Conservation (phyloP, 2,797 vertebrate genomes). For the Myiotriccus ornatus region DNA sequence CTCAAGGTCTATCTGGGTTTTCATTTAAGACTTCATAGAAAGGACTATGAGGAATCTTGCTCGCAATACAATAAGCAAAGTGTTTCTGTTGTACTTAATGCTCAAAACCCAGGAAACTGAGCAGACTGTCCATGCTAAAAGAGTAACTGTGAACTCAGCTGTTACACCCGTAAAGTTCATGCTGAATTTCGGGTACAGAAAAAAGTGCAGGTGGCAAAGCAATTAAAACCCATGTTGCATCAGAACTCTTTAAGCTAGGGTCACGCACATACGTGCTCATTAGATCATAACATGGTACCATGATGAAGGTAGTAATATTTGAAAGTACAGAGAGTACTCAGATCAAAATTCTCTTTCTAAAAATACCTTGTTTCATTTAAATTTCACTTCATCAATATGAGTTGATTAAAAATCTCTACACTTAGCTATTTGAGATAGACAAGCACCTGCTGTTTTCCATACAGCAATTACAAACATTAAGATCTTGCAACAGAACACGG, state of each 20-base stretch:
- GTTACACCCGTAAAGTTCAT: background rate
- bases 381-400: conserved; percentile 69
- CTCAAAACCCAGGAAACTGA: background rate
- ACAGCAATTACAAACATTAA: conserved; percentile 70
- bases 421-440: conserved; percentile 51
- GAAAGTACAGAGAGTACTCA: conserved; percentile 19
- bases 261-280: background rate
- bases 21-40: background rate
- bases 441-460: conserved; percentile 66
- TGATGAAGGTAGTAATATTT: background rate
- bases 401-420: conserved; percentile 65
- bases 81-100: background rate
- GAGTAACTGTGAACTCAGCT: background rate
- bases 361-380: conserved; percentile 64
- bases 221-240: background rate
- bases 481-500: conserved; percentile 42
- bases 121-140: background rate
- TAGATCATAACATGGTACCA: background rate
- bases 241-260: background rate
- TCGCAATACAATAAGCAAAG: background rate
- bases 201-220: background rate
- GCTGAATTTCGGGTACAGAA: background rate
- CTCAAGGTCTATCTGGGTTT: background rate
- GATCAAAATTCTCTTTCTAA: conserved; percentile 53
- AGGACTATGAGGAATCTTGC: background rate